A percentile compares a stretch with the other conserved stretches of the same genome.
These are phyloP conservation scores for Sphinx pinastri DNA, from an alignment of 2,888 invertebrate genomes.

Conservation along the genomic window DNA sequence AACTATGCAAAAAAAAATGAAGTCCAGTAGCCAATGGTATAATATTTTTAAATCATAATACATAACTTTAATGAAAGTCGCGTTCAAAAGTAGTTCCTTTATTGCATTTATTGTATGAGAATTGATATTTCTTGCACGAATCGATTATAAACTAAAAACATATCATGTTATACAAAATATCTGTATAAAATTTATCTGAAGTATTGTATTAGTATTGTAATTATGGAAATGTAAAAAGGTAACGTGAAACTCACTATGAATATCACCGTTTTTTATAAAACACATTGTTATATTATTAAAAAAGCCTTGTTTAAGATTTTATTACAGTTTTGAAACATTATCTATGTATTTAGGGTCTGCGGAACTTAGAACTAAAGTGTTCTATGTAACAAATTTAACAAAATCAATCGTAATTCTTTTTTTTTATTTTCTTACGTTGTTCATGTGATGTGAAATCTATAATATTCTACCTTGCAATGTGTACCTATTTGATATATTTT, in stretches of 20 bases:
- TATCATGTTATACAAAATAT: constrained; percentile 15
- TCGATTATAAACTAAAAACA: constrained; percentile 13
- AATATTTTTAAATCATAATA: background rate
- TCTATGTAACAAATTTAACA: too few relatives aligned
- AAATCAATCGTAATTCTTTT: too few relatives aligned
- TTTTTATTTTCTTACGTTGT: too few relatives aligned
- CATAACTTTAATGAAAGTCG: background rate
- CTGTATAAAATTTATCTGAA: constrained; percentile 1
- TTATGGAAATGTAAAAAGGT: constrained; percentile 2
- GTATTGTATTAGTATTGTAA: background rate
- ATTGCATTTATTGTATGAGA: background rate
- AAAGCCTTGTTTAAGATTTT: too few relatives aligned
- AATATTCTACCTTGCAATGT: too few relatives aligned
- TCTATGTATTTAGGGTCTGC: too few relatives aligned
- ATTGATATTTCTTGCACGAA: background rate
- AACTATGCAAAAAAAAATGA: background rate
- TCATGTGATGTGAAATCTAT: too few relatives aligned
- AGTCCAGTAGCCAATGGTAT: background rate
- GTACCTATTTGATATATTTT: too few relatives aligned
- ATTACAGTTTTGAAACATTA: too few relatives aligned
- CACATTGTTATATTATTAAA: too few relatives aligned
- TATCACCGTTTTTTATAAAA: background rate
- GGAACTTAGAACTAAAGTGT: too few relatives aligned
- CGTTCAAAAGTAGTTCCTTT: constrained; percentile 17
- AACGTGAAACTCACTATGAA: constrained; percentile 1